Conservation (phyloP, 2,888 invertebrate genomes). For the Dione vanillae region DNA sequence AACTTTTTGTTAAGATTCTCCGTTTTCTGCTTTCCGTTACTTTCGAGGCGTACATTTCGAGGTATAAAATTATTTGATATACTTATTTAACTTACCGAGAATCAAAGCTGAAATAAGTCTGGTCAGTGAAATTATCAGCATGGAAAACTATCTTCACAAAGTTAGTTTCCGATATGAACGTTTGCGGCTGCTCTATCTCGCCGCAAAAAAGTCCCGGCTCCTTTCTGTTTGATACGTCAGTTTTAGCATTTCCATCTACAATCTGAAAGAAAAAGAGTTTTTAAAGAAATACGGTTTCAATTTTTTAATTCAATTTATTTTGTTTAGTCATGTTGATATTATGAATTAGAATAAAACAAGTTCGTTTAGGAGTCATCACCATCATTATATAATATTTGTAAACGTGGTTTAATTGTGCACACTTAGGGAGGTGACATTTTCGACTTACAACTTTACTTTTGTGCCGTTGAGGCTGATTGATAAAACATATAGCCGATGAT, state of each 20-base stretch:
- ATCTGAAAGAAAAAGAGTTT: constrained; percentile 85
- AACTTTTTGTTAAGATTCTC: no score
- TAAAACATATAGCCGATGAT: no score
- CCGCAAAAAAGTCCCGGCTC: constrained; percentile 96
- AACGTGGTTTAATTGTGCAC: no score
- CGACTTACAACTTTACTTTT: no score
- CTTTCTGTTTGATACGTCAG: constrained; percentile 93
- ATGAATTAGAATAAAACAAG: not conserved
- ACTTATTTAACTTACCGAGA: constrained; percentile 65
- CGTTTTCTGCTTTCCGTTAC: no score
- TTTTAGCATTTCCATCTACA: constrained; percentile 95
- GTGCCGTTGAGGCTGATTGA: no score
- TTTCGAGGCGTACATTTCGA: no score
- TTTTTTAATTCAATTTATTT: not conserved
- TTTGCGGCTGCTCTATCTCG: constrained; percentile 96
- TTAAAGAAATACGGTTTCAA: not conserved
- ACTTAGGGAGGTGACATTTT: no score
- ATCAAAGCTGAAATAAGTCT: constrained; percentile 94
- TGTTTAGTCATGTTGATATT: not conserved
- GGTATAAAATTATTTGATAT: no score
- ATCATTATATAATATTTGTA: no score
- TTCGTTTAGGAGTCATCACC: no score
- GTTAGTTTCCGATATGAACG: constrained; percentile 97
- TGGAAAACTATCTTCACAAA: constrained; percentile 96
- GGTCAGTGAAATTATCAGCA: constrained; percentile 96